Evolutionary conservation across 2,797 vertebrate species (phyloP), one percentile per base, ranked within the genome.

Genomic region (Smutsia gigantea): DNA sequence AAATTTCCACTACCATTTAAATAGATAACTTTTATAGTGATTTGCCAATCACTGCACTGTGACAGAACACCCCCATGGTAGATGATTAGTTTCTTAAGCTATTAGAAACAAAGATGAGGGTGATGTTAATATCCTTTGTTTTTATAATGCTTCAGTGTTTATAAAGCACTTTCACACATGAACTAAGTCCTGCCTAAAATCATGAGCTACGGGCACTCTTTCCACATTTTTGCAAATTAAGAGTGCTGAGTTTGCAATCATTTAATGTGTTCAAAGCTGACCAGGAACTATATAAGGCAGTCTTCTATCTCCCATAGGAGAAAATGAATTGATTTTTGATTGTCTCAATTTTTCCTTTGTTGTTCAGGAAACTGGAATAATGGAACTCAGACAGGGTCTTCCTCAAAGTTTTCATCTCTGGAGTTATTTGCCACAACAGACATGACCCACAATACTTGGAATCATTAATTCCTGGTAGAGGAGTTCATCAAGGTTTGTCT

Each of bases 1-100:
- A 55, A 95, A 29, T 51, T 95, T 96, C 71, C 37, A 53, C 53
- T 71, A 91, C 37, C 75, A 89, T 29, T 95, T 96, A 96, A 96
- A 93, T 94, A 94, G 90, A 53, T 84, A 82, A 72, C 64, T 95
- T 92, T 79, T 64, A 8, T 64, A 55, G 31, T 81, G 69, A 75
- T 77, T 95, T 37, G 74, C 68, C 81, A 92, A 68, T 27, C 23
- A 84, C 42, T 55, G 21, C 42, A 42, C 39, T 83, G 25, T 83
- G 92, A 85, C 34, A 94, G 92, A 93, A 79, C 42, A 81, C 63
- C 21, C 17, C 12, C 55, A 59, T 23, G 49, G 49, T 29, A 89
- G 84, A 59, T 42, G n/a, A 84, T 49, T 84, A 82, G 64, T 39
- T 95, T 89, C 31, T 87, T 74, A 25, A 64, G 42, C 61, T 96